A percentile compares a stretch with the other conserved stretches of the same genome.
Evolutionary conservation across 2,797 vertebrate genomes (phyloP).

Genomic region (Sphenopsis melanotis): DNA sequence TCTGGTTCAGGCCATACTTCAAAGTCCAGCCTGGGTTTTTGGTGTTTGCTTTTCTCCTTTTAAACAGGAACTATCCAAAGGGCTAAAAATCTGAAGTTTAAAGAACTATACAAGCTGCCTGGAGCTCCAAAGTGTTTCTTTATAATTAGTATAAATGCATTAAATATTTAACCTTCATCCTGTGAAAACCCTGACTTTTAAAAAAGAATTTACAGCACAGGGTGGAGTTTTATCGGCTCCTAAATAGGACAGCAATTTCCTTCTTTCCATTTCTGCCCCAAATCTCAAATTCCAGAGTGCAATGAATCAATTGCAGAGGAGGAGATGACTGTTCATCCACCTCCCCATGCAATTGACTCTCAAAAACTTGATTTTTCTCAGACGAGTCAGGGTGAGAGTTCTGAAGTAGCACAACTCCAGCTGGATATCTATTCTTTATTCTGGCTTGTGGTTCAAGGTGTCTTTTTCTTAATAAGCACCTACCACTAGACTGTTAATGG

Average conservation of each 20-base stretch:
- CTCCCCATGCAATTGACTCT: not conserved
- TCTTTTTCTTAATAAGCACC: constrained; percentile 1
- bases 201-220: not conserved
- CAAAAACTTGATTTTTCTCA: not conserved
- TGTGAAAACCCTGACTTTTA: not conserved
- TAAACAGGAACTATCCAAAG: not conserved
- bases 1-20: constrained; percentile 4
- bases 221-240: not conserved
- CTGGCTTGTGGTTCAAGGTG: not conserved
- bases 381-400: not conserved
- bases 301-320: not conserved
- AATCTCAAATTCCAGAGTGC: not conserved
- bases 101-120: not conserved
- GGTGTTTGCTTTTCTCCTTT: constrained; percentile 2
- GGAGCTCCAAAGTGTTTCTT: not conserved
- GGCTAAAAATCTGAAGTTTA: not conserved
- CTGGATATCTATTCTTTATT: not conserved
- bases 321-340: not conserved
- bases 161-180: constrained; percentile 14
- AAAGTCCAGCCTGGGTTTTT: not conserved
- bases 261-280: not conserved
- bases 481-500: not conserved
- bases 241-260: not conserved
- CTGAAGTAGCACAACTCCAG: not conserved
- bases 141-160: not conserved